Evolutionary conservation across 1,140 invertebrate genomes (phyloP), one percentile per base, ranked within the genome.

Genomic region (Pogonomyrmex barbatus): DNA sequence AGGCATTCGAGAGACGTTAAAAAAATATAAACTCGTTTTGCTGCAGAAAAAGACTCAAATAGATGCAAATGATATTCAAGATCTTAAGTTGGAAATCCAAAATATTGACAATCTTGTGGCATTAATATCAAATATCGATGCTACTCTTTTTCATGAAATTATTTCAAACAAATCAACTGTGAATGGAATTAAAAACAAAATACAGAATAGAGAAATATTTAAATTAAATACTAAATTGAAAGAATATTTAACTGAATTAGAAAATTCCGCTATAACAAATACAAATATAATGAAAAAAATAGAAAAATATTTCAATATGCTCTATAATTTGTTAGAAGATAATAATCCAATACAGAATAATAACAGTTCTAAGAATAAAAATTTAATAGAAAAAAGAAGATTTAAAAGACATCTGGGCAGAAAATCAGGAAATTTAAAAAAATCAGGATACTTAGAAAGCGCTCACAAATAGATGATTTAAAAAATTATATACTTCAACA

Each of bases 321-420:
- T 76, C 2, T 30, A 58, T 30, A 45, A 60, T 60, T 58, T 60
- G 10, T 45, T 76, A 76, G n/a, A 76, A 60, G 6, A 45, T 0
- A 9, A 76, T 14, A 2, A 76, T 6, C 17, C 8, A 60, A 60
- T 1, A 9, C 42, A 58, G 1, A 17, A 58, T 2, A 36, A 30
- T 3, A 39, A 39, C 4, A 14, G 42, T 33, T 12, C 2, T 58
- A 24, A 24, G 0, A 10, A 60, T 24, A 4, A 47, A n/a, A 10
- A 58, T 42, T 60, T 42, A n/a, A 33, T 30, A 4, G 14, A 62
- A 2, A 6, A 17, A 30, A 67, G 36, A 2, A 84, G 78, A 36
- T 33, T 33, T 45, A 84, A 36, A 47, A 88, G 85, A 45, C 56
- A 84, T 17, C 17, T 78, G 3, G 14, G 42, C 47, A n/a, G 0